phyloP scores from a whole-genome alignment of 2,888 invertebrate genomes.

The Reticulitermes lucifugus region DNA sequence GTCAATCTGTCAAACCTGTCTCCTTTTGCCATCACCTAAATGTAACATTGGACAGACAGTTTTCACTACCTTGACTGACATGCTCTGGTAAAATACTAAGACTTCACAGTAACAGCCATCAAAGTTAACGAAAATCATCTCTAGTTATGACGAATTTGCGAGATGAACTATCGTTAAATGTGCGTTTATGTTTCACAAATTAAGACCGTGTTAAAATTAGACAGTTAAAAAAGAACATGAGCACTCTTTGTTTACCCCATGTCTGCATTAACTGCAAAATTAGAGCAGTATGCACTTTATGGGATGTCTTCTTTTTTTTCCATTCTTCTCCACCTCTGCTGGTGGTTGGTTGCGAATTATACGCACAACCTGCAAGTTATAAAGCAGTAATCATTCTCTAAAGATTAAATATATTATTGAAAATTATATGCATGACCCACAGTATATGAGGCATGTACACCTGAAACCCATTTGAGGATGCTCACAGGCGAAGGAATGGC shows the following conservation, averaged over 20 bases:
- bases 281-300: constrained; percentile 66
- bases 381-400: too few relatives aligned
- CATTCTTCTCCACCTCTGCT: constrained; percentile 74
- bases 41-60: neutral
- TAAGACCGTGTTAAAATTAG: neutral
- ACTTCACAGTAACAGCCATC: neutral
- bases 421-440: too few relatives aligned
- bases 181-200: constrained; percentile 27
- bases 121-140: constrained; percentile 13
- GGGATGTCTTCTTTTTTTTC: constrained; percentile 69
- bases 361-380: constrained; percentile 73
- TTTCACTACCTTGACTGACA: neutral
- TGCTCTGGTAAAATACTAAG: neutral
- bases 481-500: too few relatives aligned
- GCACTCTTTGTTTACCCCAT: constrained; percentile 4
- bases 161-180: constrained; percentile 32
- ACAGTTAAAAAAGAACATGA: constrained; percentile 2
- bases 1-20: neutral
- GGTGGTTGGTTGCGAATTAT: constrained; percentile 83
- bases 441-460: too few relatives aligned
- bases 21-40: neutral
- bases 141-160: constrained; percentile 6
- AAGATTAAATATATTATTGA: too few relatives aligned
- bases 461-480: too few relatives aligned
- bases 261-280: constrained; percentile 59